phyloP scores from a whole-genome alignment of 2,113 vertebrate genomes.

The Emydura subglobosa region DNA sequence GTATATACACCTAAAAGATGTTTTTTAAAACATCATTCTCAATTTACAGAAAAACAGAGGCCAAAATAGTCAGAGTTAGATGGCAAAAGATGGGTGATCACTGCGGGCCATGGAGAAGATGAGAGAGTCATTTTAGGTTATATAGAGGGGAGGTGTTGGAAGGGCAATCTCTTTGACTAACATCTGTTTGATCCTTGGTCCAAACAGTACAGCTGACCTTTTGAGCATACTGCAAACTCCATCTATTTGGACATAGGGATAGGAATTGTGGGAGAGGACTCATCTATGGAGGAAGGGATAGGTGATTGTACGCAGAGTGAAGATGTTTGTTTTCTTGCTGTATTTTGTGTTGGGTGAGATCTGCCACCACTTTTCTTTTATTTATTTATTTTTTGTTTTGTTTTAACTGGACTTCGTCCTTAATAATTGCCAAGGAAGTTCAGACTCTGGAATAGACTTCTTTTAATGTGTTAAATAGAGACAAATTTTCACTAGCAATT shows the following conservation, averaged over 20 bases:
- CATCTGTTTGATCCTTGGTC: not conserved
- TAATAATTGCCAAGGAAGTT: not conserved
- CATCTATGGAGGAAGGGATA: not conserved
- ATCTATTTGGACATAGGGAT: not conserved
- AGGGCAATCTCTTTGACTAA: not conserved
- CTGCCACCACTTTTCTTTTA: not conserved
- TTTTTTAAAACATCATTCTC: not conserved
- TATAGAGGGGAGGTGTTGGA: not conserved
- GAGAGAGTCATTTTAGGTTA: not conserved
- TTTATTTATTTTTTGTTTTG: not conserved
- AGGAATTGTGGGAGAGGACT: not conserved
- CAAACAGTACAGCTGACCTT: not conserved
- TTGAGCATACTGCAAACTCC: not conserved
- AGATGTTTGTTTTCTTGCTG: not conserved
- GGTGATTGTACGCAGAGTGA: rapidly evolving
- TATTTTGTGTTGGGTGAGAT: not conserved
- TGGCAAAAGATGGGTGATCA: not conserved
- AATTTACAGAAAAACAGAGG: not conserved
- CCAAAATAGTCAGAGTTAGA: not conserved
- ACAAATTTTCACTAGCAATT: not conserved
- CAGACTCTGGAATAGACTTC: not conserved
- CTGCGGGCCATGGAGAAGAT: not conserved
- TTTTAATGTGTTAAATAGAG: not conserved
- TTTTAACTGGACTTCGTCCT: not conserved
- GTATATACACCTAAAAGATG: not conserved